Conservation (phyloP, 2,888 invertebrate genomes). For the Chloroclystis v-ata region DNA sequence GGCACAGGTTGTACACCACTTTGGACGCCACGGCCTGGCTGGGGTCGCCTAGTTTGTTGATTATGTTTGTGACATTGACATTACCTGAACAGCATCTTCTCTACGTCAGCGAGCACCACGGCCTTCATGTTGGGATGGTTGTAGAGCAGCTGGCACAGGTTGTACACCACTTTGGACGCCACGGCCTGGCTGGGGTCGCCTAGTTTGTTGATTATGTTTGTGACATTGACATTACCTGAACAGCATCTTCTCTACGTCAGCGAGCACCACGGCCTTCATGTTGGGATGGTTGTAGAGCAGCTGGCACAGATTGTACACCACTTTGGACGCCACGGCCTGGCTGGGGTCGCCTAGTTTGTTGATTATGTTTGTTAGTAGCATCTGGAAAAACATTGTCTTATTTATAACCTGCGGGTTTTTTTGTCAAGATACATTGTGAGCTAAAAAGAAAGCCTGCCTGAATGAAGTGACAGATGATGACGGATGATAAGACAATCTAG, state of each 20-base stretch:
- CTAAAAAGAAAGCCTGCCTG: too few relatives aligned
- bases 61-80: too few relatives aligned
- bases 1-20: too few relatives aligned
- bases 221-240: too few relatives aligned
- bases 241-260: constrained; percentile 93
- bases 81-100: constrained; percentile 88
- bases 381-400: constrained; percentile 50
- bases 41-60: too few relatives aligned
- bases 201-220: constrained; percentile 97
- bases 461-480: too few relatives aligned
- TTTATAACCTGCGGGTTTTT: too few relatives aligned
- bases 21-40: too few relatives aligned
- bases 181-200: constrained; percentile 95
- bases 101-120: constrained; percentile 91
- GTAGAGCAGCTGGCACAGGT: constrained; percentile 87
- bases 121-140: constrained; percentile 95
- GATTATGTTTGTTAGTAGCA: constrained; percentile 87
- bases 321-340: constrained; percentile 91
- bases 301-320: constrained; percentile 89
- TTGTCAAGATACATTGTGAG: too few relatives aligned
- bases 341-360: constrained; percentile 98
- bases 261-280: constrained; percentile 92
- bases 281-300: constrained; percentile 90
- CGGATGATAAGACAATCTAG: too few relatives aligned
- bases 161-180: constrained; percentile 91